Percentiles rank a stretch among this genome's conserved stretches.
These are phyloP conservation scores for Nansenia antarctica DNA, from an alignment of 2,113 vertebrate genomes.

Conservation along the genomic window DNA sequence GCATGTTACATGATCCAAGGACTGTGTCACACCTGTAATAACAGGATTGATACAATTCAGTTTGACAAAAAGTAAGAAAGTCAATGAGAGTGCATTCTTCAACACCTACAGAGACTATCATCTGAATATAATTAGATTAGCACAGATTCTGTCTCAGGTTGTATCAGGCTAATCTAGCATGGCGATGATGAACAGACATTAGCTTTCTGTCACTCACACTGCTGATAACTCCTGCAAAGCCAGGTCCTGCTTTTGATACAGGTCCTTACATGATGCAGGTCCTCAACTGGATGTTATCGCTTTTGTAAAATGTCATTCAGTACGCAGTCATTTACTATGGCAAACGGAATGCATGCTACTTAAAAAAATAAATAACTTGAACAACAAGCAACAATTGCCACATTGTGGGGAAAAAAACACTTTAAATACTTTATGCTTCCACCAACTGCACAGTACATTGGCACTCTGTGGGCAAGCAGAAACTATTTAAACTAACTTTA, in stretches of 20 bases:
- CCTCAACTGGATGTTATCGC: not conserved
- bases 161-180: conserved; percentile 39
- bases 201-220: conserved; percentile 31
- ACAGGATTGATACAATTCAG: not conserved
- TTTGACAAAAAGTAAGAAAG: not conserved
- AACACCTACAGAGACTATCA: conserved; percentile 7
- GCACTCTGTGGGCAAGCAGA: too few relatives aligned
- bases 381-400: too few relatives aligned
- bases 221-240: not conserved
- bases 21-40: too few relatives aligned
- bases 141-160: conserved; percentile 44
- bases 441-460: too few relatives aligned
- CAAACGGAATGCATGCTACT: too few relatives aligned
- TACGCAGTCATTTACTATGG: too few relatives aligned
- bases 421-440: too few relatives aligned
- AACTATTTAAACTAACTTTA: too few relatives aligned
- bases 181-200: conserved; percentile 42
- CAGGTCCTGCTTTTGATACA: not conserved
- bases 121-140: conserved; percentile 59
- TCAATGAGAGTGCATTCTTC: not conserved
- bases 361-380: too few relatives aligned
- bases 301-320: not conserved
- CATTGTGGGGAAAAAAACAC: too few relatives aligned
- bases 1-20: too few relatives aligned
- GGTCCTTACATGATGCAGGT: not conserved